Conservation (phyloP, 2,113 vertebrate genomes). For the Thalassarche chlororhynchos region DNA sequence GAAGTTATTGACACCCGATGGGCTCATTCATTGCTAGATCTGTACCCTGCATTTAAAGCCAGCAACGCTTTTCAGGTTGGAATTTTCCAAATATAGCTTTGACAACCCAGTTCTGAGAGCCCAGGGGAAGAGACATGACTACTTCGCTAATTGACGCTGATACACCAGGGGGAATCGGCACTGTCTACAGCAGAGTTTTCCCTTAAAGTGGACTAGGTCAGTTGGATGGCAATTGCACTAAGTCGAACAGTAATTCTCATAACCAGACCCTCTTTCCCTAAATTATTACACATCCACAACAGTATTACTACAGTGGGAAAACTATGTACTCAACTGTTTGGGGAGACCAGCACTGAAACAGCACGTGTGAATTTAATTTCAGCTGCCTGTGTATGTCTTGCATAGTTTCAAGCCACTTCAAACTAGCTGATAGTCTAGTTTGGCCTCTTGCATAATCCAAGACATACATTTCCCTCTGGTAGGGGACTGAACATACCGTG, state of each 20-base stretch:
- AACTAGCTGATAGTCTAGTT: neutral
- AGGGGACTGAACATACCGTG: neutral
- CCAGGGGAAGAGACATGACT: slow-evolving; percentile 28
- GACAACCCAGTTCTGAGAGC: slow-evolving; percentile 43
- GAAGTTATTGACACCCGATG: neutral
- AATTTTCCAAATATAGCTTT: slow-evolving; percentile 48
- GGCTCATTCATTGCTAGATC: neutral
- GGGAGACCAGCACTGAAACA: neutral
- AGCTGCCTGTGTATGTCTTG: neutral
- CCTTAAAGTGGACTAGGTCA: slow-evolving; percentile 38
- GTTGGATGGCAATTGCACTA: neutral
- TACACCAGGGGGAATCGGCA: neutral
- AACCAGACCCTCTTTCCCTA: neutral
- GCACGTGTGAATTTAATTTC: neutral
- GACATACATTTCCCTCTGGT: neutral
- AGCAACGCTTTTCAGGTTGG: neutral
- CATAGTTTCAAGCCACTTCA: neutral
- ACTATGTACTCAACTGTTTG: neutral
- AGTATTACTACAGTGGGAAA: neutral
- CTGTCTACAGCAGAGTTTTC: neutral
- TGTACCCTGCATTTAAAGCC: slow-evolving; percentile 41
- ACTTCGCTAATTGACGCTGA: slow-evolving; percentile 46
- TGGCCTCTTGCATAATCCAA: neutral
- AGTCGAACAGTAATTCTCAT: neutral
- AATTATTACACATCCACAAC: neutral